Percentiles rank a stretch among this genome's conserved stretches.
phyloP scores from a whole-genome alignment of 2,888 invertebrate species.

The Lottia scabra region DNA sequence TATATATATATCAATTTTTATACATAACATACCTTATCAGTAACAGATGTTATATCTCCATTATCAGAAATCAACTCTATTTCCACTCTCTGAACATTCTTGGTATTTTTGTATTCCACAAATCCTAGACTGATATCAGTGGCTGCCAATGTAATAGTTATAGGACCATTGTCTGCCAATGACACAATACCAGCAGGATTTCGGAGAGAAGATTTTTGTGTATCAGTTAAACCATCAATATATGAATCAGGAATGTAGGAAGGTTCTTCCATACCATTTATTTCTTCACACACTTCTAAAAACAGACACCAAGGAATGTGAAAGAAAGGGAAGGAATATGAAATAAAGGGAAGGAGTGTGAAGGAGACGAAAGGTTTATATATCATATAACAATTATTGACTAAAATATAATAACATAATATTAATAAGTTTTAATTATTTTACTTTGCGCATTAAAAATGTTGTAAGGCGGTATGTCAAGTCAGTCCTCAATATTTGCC shows the following conservation, averaged over 20 bases:
- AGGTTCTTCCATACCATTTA: not conserved
- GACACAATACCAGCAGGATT: not conserved
- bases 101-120: not conserved
- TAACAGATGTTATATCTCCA: not conserved
- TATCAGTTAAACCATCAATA: not conserved
- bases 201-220: not conserved
- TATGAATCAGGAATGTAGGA: not conserved
- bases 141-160: not conserved
- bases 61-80: not conserved
- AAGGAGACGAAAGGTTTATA: too few relatives aligned
- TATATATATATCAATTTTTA: too few relatives aligned
- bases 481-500: too few relatives aligned
- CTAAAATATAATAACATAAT: too few relatives aligned
- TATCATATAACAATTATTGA: too few relatives aligned
- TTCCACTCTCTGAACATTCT: not conserved
- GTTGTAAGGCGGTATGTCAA: too few relatives aligned
- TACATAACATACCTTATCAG: not conserved
- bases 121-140: not conserved
- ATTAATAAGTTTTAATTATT: too few relatives aligned
- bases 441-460: too few relatives aligned
- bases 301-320: too few relatives aligned
- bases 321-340: too few relatives aligned
- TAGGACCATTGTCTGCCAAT: not conserved
- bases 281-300: not conserved
- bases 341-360: too few relatives aligned